Evolutionary conservation across 2,113 vertebrate genomes (phyloP), one percentile per base, ranked within the genome.

Genomic region (Xyrauchen texanus): DNA sequence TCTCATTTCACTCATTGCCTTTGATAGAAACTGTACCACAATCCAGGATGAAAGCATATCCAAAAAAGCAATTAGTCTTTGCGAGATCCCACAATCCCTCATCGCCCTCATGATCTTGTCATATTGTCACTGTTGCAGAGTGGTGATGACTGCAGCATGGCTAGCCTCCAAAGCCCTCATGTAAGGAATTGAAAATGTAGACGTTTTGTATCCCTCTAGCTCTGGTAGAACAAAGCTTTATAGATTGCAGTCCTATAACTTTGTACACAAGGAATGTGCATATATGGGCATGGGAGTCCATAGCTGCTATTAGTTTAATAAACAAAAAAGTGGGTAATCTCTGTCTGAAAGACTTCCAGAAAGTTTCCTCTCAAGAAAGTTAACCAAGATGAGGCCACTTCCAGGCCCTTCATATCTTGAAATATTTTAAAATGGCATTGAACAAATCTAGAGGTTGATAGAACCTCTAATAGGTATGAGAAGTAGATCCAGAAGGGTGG

Each of bases 101-200:
- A 90, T 87, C 73, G 83, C 90, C 88, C 90, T 86, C 85, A 88
- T 91, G 82, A 76, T 80, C 87, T 80, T 85, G 77, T 87, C 86
- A 82, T 88, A 91, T 89, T 84, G 6, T 74, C 72, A 77, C 72
- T 82, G 81, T 84, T 87, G 85, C 84, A 66, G 82, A 79, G 84
- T 78, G 86, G 85, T 82, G 87, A 85, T 90, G 90, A 92, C 90
- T 90, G 82, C 79, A 84, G 76, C 72, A 88, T 90, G 90, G 89
- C 87, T 16, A 45, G 4, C 65, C 64, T 90, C 87, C 89, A 92
- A 85, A 84, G 16, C 87, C 88, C 85, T 81, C 87, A 89, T 88
- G 53, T 65, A 77, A 82, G 81, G 76, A 83, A 86, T 82, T 81
- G 76, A 83, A 86, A 84, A 81, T 72, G 68, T n/a, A 83, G 78